Conservation (phyloP, 2,888 invertebrate genomes). For the Monopis laevigella region DNA sequence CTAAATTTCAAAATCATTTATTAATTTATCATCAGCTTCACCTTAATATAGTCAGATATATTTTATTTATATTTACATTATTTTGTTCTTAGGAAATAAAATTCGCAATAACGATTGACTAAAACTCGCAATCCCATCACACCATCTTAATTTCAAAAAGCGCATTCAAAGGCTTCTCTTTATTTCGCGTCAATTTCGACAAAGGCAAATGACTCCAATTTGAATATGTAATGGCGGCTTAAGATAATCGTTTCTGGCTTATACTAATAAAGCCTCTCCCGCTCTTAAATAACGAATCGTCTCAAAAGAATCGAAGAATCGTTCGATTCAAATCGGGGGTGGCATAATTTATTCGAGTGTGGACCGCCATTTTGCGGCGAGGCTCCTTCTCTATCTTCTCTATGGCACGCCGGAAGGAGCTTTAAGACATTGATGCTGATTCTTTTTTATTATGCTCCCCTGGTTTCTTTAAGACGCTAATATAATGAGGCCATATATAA, state of each 20-base stretch:
- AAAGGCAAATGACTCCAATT: conserved; percentile 65
- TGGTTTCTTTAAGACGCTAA: conserved; percentile 63
- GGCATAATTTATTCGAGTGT: conserved; percentile 65
- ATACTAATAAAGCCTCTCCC: conserved; percentile 62
- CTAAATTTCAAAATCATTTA: too few relatives aligned
- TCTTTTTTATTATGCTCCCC: conserved; percentile 65
- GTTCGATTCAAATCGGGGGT: conserved; percentile 53
- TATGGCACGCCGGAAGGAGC: conserved; percentile 56
- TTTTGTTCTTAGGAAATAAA: too few relatives aligned
- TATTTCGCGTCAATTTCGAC: conserved; percentile 65
- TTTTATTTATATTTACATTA: too few relatives aligned
- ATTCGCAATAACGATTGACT: too few relatives aligned
- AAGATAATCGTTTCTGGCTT: conserved; percentile 64
- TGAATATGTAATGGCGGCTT: conserved; percentile 67
- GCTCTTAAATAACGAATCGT: conserved; percentile 54
- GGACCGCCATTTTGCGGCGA: conserved; percentile 64
- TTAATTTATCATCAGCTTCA: too few relatives aligned
- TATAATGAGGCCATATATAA: conserved; percentile 64
- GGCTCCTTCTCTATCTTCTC: conserved; percentile 38
- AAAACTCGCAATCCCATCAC: conserved; percentile 34
- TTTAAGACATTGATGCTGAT: conserved; percentile 67
- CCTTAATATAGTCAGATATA: too few relatives aligned
- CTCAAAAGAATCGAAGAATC: conserved; percentile 65
- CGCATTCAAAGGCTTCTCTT: conserved; percentile 56
- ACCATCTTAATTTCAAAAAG: conserved; percentile 35